Conservation (phyloP, 30 jellyfish, hydroid and myxozoan species). For the Aurelia coerulea region DNA sequence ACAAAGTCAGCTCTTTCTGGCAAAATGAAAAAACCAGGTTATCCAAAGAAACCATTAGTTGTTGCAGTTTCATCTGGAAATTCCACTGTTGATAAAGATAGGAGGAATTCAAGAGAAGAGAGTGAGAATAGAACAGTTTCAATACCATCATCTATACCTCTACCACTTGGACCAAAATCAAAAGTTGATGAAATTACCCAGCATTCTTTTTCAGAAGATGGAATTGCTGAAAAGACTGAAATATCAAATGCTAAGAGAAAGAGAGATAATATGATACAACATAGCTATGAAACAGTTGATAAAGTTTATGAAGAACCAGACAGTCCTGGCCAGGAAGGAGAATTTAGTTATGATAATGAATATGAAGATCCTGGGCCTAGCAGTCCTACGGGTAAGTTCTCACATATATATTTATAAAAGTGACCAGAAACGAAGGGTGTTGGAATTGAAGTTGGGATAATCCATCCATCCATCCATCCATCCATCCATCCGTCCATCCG, state of each 20-base stretch:
- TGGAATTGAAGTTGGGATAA: too few species aligned
- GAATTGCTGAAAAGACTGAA: not conserved
- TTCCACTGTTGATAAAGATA: not conserved
- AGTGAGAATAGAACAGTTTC: conserved; percentile 35
- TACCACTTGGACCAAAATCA: conserved; percentile 64
- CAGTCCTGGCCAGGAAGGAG: conserved; percentile 2
- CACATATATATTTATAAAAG: too few species aligned
- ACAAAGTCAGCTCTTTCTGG: conserved; percentile 6
- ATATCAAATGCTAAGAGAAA: not conserved
- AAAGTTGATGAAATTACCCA: not conserved
- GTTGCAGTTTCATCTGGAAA: conserved; percentile 25
- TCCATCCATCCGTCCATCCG: too few species aligned
- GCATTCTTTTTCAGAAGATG: not conserved
- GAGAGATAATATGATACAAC: not conserved
- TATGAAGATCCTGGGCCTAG: conserved; percentile 51
- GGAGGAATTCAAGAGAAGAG: not conserved
- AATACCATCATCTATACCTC: conserved; percentile 67
- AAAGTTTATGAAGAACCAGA: conserved; percentile 14
- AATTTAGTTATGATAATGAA: not conserved
- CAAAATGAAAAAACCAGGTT: not conserved
- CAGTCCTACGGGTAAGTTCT: too few species aligned
- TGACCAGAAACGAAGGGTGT: too few species aligned
- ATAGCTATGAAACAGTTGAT: conserved; percentile 17
- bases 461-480: too few species aligned
- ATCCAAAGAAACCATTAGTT: conserved; percentile 18